A percentile compares a stretch with the other conserved stretches of the same genome.
Conservation (phyloP, 2,113 vertebrate species). For the Sarotherodon lohbergeri region DNA sequence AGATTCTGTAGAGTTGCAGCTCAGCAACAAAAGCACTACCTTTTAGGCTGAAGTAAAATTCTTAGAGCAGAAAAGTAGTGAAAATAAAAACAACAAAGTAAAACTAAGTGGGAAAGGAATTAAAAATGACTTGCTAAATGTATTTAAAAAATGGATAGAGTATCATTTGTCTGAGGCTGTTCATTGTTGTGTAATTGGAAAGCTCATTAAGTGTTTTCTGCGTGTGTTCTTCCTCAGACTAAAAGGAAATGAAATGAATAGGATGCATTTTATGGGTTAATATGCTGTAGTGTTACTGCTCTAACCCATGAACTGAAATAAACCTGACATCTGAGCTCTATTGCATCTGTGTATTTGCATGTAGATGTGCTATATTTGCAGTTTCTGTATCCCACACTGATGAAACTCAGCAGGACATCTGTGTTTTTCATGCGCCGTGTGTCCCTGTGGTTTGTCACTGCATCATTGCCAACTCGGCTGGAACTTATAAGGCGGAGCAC, state of each 20-base stretch:
- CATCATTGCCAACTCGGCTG: background rate
- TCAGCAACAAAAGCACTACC: background rate
- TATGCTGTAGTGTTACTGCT: background rate
- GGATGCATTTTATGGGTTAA: background rate
- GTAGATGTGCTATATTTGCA: background rate
- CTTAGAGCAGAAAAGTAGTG: background rate
- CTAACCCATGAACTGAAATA: background rate
- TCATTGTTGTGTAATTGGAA: background rate
- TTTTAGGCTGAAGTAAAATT: background rate
- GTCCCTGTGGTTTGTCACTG: background rate
- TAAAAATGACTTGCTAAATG: background rate
- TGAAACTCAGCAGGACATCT: background rate
- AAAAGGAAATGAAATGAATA: background rate
- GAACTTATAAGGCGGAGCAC: background rate
- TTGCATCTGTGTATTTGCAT: fast-evolving
- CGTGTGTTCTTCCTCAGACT: background rate
- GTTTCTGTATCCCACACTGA: background rate
- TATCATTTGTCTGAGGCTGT: background rate
- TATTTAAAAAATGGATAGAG: background rate
- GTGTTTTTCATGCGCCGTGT: background rate
- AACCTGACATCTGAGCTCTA: background rate
- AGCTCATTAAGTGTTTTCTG: background rate
- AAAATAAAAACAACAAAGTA: background rate
- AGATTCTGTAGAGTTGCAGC: background rate
- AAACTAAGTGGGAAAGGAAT: background rate